Percentiles rank a stretch among this genome's conserved stretches.
These are phyloP conservation scores for Corticium candelabrum DNA, from an alignment of 37 sponge, comb jelly and placozoan genomes.

Conservation along the genomic window DNA sequence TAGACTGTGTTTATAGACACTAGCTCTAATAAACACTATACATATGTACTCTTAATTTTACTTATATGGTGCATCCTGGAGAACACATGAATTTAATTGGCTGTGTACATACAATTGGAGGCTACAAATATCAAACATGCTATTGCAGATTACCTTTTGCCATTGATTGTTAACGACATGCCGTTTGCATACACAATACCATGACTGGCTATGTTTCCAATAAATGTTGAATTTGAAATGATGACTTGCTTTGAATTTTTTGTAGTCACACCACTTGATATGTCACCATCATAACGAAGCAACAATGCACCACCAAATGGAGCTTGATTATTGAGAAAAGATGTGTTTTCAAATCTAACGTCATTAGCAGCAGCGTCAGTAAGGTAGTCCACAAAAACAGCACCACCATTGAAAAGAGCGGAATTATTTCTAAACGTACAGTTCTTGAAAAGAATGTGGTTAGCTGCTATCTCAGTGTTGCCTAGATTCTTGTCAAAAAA, in stretches of 20 bases:
- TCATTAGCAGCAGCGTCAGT: background rate
- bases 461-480: background rate
- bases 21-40: no score
- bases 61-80: no score
- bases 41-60: no score
- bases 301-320: no score
- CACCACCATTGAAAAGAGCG: conserved; percentile 66
- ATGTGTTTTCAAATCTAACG: conserved; percentile 3
- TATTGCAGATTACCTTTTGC: conserved; percentile 40
- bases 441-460: conserved; percentile 16
- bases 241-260: background rate
- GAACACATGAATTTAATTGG: no score
- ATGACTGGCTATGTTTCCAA: conserved; percentile 18
- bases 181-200: conserved; percentile 39
- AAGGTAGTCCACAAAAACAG: conserved; percentile 33
- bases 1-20: no score
- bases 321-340: no score
- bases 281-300: no score
- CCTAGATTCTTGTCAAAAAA: conserved; percentile 31
- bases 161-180: conserved; percentile 21
- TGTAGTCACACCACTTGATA: background rate
- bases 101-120: no score
- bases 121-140: no score
- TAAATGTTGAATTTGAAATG: conserved; percentile 13
- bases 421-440: conserved; percentile 37